These are phyloP conservation scores for Caenorhabditis briggsae DNA, from an alignment of 1,140 invertebrate genomes.

Conservation along the genomic window DNA sequence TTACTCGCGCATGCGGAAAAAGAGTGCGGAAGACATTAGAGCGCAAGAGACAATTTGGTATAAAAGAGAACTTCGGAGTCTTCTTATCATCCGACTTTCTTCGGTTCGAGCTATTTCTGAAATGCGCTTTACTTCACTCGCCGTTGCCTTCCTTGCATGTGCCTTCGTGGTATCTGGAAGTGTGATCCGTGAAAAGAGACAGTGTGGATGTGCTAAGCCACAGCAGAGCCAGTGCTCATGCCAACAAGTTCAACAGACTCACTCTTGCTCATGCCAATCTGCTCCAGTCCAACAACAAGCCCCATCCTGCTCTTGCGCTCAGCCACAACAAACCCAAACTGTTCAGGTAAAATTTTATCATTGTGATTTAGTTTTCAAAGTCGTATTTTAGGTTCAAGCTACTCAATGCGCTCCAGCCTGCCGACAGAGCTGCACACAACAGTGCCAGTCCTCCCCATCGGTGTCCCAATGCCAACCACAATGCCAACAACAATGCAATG, in stretches of 20 bases:
- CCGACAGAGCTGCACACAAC: conserved; percentile 59
- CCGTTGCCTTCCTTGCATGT: conserved; percentile 49
- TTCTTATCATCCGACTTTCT: conserved; percentile 32
- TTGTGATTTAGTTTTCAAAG: background rate
- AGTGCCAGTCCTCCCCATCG: conserved; percentile 37
- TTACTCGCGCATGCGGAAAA: conserved; percentile 2
- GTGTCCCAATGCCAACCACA: conserved; percentile 57
- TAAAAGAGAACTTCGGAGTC: background rate
- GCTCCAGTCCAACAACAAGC: conserved; percentile 52
- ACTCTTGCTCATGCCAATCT: conserved; percentile 54
- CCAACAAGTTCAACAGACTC: conserved; percentile 52
- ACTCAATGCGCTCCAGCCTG: conserved; percentile 62
- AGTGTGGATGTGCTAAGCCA: conserved; percentile 64
- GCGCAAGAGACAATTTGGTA: background rate
- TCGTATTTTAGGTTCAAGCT: conserved; percentile 40
- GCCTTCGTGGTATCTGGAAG: conserved; percentile 51
- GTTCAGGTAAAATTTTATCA: conserved; percentile 40
- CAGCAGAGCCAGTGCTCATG: conserved; percentile 59
- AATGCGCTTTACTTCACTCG: conserved; percentile 52
- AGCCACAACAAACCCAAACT: conserved; percentile 61
- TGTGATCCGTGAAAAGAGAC: conserved; percentile 64
- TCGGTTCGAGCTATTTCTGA: background rate
- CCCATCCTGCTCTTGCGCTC: conserved; percentile 60
- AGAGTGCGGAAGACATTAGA: conserved; percentile 15
- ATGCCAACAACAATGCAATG: conserved; percentile 55